Percentiles rank a stretch among this genome's conserved stretches.
These are phyloP conservation scores for Microtus montanus DNA, from an alignment of 2,113 vertebrate genomes.

Conservation along the genomic window DNA sequence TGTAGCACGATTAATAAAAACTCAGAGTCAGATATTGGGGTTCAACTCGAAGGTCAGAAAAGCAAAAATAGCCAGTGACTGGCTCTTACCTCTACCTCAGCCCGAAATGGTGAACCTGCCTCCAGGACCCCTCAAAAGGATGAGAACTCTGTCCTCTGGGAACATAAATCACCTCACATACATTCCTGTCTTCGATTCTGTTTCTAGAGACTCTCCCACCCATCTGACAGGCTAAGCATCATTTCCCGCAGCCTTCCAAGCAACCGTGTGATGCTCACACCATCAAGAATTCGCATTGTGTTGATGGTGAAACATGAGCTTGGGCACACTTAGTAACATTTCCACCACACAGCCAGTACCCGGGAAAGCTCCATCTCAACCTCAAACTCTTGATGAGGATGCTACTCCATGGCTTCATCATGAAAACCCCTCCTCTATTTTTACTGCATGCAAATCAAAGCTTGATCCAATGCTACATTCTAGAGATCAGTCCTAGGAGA, in stretches of 20 bases:
- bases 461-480: neutral
- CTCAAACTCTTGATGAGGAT: neutral
- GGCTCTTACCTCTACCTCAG: no score
- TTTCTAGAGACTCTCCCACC: neutral
- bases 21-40: no score
- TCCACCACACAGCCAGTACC: neutral
- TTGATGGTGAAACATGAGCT: neutral
- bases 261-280: fast-evolving
- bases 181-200: neutral
- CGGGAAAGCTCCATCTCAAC: neutral
- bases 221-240: neutral
- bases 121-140: no score
- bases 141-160: no score
- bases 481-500: neutral
- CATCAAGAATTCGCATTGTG: neutral
- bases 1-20: no score
- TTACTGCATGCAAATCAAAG: no score
- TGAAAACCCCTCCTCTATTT: no score
- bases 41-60: no score
- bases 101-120: no score
- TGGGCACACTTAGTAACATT: neutral
- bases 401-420: neutral
- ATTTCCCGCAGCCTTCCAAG: neutral
- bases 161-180: neutral
- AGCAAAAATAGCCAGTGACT: no score